phyloP scores from a whole-genome alignment of 2,113 vertebrate genomes.

The Sterna hirundo region DNA sequence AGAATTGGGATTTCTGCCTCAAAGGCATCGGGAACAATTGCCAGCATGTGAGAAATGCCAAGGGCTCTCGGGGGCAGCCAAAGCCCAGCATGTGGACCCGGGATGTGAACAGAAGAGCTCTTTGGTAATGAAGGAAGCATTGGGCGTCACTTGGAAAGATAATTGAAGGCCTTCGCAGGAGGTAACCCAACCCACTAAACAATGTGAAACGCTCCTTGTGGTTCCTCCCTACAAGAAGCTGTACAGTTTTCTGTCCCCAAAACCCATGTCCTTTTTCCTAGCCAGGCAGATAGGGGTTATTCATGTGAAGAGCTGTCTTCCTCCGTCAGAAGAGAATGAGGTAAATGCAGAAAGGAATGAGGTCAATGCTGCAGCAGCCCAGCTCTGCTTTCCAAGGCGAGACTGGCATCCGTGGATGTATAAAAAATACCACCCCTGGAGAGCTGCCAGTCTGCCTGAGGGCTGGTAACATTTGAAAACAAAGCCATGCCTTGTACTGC shows the following conservation, averaged over 20 bases:
- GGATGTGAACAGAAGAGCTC: background rate
- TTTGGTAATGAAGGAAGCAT: constrained; percentile 19
- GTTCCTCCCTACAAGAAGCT: background rate
- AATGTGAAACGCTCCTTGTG: background rate
- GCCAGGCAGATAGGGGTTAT: background rate
- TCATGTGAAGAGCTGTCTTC: background rate
- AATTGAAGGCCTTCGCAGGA: background rate
- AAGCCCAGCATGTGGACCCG: background rate
- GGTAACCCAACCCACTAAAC: background rate
- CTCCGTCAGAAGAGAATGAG: background rate
- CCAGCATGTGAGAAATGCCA: constrained; percentile 26
- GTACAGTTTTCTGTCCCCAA: background rate
- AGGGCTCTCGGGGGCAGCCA: background rate
- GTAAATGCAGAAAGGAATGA: background rate
- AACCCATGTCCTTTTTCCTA: background rate
- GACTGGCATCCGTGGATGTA: background rate
- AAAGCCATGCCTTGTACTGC: constrained; percentile 33
- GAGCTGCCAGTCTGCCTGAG: background rate
- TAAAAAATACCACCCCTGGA: background rate
- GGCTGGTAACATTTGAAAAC: constrained; percentile 46
- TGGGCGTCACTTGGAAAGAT: constrained; percentile 3
- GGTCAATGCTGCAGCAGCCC: background rate
- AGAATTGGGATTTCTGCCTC: constrained; percentile 42
- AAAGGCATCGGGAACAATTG: constrained; percentile 13
- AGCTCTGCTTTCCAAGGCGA: background rate